Conservation (phyloP, 2,888 invertebrate genomes). For the Drosophila trichaetosa region DNA sequence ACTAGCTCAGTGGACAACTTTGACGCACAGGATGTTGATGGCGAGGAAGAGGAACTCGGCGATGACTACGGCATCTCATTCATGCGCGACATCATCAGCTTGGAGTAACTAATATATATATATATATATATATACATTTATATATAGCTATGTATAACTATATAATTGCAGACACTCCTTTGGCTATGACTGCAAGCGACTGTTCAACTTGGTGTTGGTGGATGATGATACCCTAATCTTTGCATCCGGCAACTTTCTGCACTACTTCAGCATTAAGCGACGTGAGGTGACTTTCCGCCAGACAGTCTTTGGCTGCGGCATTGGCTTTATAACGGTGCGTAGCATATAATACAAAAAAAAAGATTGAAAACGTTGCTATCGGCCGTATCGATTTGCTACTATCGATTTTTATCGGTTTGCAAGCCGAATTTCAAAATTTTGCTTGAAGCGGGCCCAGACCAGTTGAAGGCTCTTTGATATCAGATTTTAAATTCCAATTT, state of each 20-base stretch:
- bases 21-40: constrained; percentile 46
- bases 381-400: too few relatives aligned
- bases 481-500: not conserved
- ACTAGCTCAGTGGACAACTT: constrained; percentile 41
- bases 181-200: constrained; percentile 93
- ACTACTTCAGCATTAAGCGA: constrained; percentile 90
- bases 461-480: not conserved
- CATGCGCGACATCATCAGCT: constrained; percentile 64
- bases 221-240: constrained; percentile 91
- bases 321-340: constrained; percentile 91
- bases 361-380: too few relatives aligned
- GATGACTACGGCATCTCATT: constrained; percentile 62
- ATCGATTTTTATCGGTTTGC: too few relatives aligned
- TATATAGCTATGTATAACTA: not conserved
- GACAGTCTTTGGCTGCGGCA: constrained; percentile 91
- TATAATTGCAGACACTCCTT: constrained; percentile 89
- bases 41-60: constrained; percentile 40
- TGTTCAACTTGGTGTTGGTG: constrained; percentile 92
- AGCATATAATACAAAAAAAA: not conserved
- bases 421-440: too few relatives aligned
- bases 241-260: constrained; percentile 92
- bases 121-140: too few relatives aligned
- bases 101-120: constrained; percentile 58
- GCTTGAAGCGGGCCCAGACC: too few relatives aligned
- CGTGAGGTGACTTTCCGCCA: constrained; percentile 89